phyloP scores from a whole-genome alignment of 2,797 vertebrate species.

The Astyanax mexicanus region DNA sequence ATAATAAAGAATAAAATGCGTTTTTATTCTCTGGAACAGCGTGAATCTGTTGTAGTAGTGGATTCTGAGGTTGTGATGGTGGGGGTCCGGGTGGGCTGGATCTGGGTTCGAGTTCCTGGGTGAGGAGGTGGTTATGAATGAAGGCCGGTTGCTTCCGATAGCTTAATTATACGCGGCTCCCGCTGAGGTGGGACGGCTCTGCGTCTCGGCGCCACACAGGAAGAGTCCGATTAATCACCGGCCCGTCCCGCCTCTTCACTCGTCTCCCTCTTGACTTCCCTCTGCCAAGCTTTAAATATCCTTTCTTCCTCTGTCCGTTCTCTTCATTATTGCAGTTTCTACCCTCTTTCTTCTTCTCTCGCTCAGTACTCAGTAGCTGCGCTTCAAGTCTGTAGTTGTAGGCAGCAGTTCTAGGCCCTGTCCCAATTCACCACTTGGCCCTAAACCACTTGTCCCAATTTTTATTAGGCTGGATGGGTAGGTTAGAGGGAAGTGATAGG shows the following conservation, averaged over 20 bases:
- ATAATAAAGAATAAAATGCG: not conserved
- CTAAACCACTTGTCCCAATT: too few relatives aligned
- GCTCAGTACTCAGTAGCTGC: too few relatives aligned
- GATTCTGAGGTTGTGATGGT: too few relatives aligned
- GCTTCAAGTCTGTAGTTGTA: too few relatives aligned
- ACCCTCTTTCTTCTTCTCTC: too few relatives aligned
- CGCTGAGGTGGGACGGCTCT: not conserved
- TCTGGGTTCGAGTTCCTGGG: not conserved
- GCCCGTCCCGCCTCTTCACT: constrained; percentile 16
- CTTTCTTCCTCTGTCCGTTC: not conserved
- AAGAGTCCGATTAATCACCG: constrained; percentile 26
- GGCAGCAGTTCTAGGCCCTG: too few relatives aligned
- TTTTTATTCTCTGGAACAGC: constrained; percentile 24
- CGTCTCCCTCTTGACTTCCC: constrained; percentile 7
- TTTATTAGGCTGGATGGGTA: too few relatives aligned
- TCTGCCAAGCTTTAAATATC: constrained; percentile 5
- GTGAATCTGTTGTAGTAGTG: too few relatives aligned
- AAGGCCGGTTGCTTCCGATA: constrained; percentile 22
- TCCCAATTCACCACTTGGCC: too few relatives aligned
- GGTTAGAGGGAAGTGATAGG: too few relatives aligned
- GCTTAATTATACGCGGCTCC: constrained; percentile 41
- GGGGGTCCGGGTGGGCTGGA: not conserved
- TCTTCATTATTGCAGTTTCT: not conserved
- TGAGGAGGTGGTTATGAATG: constrained; percentile 14
- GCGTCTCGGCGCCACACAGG: constrained; percentile 1